Evolutionary conservation across 2,797 vertebrate genomes (phyloP), one percentile per base, ranked within the genome.

Genomic region (Saxicola maurus): DNA sequence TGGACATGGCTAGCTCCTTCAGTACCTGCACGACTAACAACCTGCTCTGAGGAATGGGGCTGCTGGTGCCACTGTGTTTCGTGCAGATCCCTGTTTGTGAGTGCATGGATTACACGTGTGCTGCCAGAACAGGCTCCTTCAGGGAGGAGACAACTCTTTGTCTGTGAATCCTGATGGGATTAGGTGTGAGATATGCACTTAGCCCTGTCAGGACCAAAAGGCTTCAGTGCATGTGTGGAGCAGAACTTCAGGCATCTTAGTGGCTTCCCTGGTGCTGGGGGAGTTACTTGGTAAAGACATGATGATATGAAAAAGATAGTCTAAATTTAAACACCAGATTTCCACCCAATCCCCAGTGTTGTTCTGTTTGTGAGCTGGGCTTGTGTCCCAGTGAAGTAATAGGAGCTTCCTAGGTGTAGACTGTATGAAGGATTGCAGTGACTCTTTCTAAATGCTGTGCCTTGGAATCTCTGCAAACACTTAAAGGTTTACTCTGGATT

Each of bases 121-220:
- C 56, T 51, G 59, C 74, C 59, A 37, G 56, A 55, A 15, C 17
- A 9, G 3, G 48, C 65, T 85, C 42, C 56, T 64, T 8, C 0
- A 1, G 74, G 60, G 14, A 67, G 68, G 30, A 77, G 46, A 38
- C 30, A 53, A 49, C 19, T 16, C 73, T 73, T 46, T 77, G 76
- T 25, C 91, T 87, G 42, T 0, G 0, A 64, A 46, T 67, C 91
- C 59, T 85, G 86, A 72, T 89, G 93, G 90, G 65, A 64, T 87
- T 85, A 94, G 78, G 86, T 90, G 78, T 0, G 1, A 92, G 84
- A 77, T 77, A 89, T 0, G 0, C 61, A 24, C 57, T 90, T 23
- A 80, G 56, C 53, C 84, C 65, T 82, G 78, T 92, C 93, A 80
- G 60, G 75, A 90, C 72, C 35, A 35, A 82, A 94, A 85, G 45